Percentiles rank a stretch among this genome's conserved stretches.
Conservation (phyloP, 2,113 vertebrate species). For the Pelobates fuscus region DNA sequence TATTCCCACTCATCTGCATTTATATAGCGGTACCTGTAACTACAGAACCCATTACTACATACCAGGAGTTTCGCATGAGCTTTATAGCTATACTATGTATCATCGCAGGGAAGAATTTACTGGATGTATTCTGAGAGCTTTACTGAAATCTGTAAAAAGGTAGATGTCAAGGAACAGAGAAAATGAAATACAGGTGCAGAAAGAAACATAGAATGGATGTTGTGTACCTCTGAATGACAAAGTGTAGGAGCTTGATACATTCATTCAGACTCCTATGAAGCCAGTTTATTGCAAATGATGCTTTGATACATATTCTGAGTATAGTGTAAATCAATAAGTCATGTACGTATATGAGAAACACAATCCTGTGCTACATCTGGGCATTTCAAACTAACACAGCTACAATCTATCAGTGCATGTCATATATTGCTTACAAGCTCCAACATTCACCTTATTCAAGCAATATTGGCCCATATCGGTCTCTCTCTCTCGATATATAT, state of each 20-base stretch:
- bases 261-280: background rate
- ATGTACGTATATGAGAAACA: background rate
- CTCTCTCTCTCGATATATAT: too few relatives aligned
- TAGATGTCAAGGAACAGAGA: background rate
- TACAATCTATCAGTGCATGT: too few relatives aligned
- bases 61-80: conserved; percentile 15
- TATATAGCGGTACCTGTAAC: conserved; percentile 19
- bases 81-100: conserved; percentile 30
- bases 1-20: conserved; percentile 30
- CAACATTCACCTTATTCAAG: too few relatives aligned
- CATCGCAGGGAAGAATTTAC: background rate
- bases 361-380: background rate
- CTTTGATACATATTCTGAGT: background rate
- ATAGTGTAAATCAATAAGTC: background rate
- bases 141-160: background rate
- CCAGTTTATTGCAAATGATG: conserved; percentile 1
- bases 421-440: too few relatives aligned
- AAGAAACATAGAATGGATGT: background rate
- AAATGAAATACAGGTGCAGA: background rate
- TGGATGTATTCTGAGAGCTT: background rate
- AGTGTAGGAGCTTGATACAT: background rate
- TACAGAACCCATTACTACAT: conserved; percentile 13
- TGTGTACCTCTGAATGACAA: background rate
- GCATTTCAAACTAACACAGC: background rate
- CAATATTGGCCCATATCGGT: too few relatives aligned